Evolutionary conservation across 2,797 vertebrate genomes (phyloP), one percentile per base, ranked within the genome.

Genomic region (Cossypha niveicapilla): DNA sequence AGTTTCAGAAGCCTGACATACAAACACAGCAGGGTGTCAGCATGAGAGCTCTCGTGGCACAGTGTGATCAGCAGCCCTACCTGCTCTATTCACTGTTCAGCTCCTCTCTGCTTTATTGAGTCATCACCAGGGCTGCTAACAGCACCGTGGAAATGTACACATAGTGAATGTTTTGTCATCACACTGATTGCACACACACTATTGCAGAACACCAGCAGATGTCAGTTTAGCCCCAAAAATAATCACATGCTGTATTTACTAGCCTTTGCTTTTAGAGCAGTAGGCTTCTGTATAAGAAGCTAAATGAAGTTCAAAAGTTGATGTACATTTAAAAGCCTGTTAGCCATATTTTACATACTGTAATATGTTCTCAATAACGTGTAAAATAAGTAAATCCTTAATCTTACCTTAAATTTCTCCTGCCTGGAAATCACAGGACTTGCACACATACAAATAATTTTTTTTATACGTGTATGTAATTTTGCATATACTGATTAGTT

Each of bases 171-270:
- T 65, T 86, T 58, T 41, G 28, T 27, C 62, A 18, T 63, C 42
- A 7, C 35, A 1, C 45, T 50, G 25, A 80, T 18, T 48, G 27
- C 45, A 22, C 27, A 24, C 34, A 77, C 7, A 7, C 39, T 65
- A 18, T 83, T 53, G 42, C 19, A 27, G 37, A 65, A 65, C 65
- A 68, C 93, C 96, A 90, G 88, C 53, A 96, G 96, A 92, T 94
- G 89, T 91, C 87, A 88, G 50, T 51, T 94, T 34, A 35, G 25
- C 58, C 42, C 51, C 2, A 23, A 32, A 93, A 82, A 93, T 80
- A 73, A 79, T 56, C 24, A 21, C 48, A 11, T 11, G n/a, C 25
- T 48, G 54, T 22, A 30, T 76, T 62, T 89, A 39, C 23, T 42
- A 42, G 50, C 47, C 68, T 82, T 74, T 62, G 21, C 13, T 89